Base-by-base conservation (phyloP, 2,888 invertebrate species). In the Hecatera dysodea region DNA sequence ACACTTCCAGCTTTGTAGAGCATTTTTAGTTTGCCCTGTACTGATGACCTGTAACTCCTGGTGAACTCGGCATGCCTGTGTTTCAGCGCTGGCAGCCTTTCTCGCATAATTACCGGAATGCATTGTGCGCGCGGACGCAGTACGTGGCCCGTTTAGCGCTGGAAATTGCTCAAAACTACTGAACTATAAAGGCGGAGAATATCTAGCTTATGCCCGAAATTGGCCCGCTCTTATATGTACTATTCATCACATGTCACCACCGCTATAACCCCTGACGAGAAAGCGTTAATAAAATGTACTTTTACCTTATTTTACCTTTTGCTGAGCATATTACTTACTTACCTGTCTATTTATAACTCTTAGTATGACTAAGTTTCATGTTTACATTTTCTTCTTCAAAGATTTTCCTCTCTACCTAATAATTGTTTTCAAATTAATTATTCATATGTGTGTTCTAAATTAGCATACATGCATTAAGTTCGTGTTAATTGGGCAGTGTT, bases 61-160 rank as follows among this genome's bases (percentile, higher is more conserved):
- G 75, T 72, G 73, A 83, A 78, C 72, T 74, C 63, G 57, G 67
- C 59, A 73, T 75, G 73, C 73, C 80, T 73, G 78, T 88, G 86
- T 90, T 91, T 89, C 86, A 87, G 83, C 77, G 87, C 85, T 88
- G 86, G 87, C 89, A 88, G 90, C 89, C 88, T 92, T 91, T 91
- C 89, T 90, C 89, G 90, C 90, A 92, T 94, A 94, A 95, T 95
- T 93, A 93, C 93, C 90, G 92, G 88, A 92, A 91, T 91, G 93
- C 93, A 95, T 94, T 94, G 94, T 94, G 88, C 86, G 86, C 74
- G 82, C 87, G 81, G 84, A 88, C 89, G 82, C 89, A 89, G 87
- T 89, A 92, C 90, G 92, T 92, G 91, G 87, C 78, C 89, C 89
- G 91, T 90, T 92, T 92, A 90, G 87, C 85, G 82, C 84, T 87